A percentile compares a stretch with the other conserved stretches of the same genome.
Conservation (phyloP, 2,797 vertebrate genomes). For the Acrocephalus scirpaceus region DNA sequence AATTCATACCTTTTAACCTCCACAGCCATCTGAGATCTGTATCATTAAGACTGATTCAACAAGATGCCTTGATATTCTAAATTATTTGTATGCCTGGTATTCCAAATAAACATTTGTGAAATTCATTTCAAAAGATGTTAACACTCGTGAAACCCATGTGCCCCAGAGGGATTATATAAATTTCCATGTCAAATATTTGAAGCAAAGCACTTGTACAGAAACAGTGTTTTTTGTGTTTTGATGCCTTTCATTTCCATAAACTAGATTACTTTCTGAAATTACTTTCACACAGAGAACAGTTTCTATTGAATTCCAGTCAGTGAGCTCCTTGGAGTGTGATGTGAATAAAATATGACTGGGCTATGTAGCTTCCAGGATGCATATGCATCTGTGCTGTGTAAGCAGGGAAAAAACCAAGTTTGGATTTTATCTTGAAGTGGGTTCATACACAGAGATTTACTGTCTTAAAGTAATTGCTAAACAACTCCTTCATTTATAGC, state of each 20-base stretch:
- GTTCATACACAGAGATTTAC: constrained; percentile 54
- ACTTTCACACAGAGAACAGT: constrained; percentile 86
- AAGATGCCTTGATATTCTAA: constrained; percentile 79
- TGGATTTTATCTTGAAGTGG: constrained; percentile 73
- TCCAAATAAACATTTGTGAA: constrained; percentile 86
- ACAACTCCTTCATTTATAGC: constrained; percentile 65
- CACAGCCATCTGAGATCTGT: constrained; percentile 68
- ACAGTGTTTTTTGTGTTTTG: constrained; percentile 85
- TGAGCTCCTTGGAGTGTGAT: constrained; percentile 82
- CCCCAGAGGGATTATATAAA: constrained; percentile 86
- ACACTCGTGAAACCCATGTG: constrained; percentile 81
- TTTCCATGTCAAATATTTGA: constrained; percentile 89
- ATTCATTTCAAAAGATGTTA: constrained; percentile 86
- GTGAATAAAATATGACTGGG: constrained; percentile 79
- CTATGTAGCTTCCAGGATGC: constrained; percentile 62
- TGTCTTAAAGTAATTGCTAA: constrained; percentile 70
- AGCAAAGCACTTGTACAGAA: constrained; percentile 83
- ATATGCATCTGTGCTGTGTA: constrained; percentile 38
- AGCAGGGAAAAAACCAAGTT: constrained; percentile 63
- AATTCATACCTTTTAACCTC: constrained; percentile 79
- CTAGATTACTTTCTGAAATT: constrained; percentile 88
- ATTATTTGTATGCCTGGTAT: constrained; percentile 80
- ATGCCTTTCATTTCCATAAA: constrained; percentile 88
- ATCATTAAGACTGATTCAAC: constrained; percentile 77
- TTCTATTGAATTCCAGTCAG: constrained; percentile 85